A percentile compares a stretch with the other conserved stretches of the same genome.
These are phyloP conservation scores for Callyntrura sp. DNA, from an alignment of 2,888 invertebrate genomes.

Conservation along the genomic window DNA sequence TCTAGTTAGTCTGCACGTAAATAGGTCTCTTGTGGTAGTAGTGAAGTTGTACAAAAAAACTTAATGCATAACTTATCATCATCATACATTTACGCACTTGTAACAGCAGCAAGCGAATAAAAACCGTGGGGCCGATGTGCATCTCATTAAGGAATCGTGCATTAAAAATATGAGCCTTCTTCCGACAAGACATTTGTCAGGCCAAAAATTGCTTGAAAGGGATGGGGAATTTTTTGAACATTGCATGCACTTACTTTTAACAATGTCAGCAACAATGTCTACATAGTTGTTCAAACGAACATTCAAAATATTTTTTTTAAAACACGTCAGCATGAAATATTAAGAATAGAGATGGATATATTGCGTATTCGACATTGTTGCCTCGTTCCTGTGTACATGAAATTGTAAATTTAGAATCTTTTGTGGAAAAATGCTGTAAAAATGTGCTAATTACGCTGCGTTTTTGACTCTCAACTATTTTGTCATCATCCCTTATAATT, in stretches of 20 bases:
- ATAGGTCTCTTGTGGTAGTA: slow-evolving; percentile 1
- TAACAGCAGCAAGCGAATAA: neutral
- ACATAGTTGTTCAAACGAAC: neutral
- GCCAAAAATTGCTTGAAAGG: neutral
- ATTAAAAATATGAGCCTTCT: slow-evolving; percentile 64
- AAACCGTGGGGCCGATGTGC: slow-evolving; percentile 42
- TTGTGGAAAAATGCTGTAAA: neutral
- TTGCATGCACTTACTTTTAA: neutral
- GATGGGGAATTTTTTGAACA: neutral
- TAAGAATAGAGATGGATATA: neutral
- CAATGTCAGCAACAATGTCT: neutral
- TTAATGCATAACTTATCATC: slow-evolving; percentile 6
- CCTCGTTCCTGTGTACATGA: slow-evolving; percentile 8
- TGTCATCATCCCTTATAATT: neutral
- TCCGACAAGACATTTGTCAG: slow-evolving; percentile 79
- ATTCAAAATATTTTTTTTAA: neutral
- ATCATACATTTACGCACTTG: neutral
- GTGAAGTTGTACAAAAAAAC: neutral
- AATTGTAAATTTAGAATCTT: neutral
- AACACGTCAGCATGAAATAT: neutral
- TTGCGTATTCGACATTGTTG: too few relatives aligned
- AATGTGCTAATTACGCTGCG: slow-evolving; percentile 50
- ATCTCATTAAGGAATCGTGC: slow-evolving; percentile 42
- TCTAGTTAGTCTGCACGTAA: neutral
- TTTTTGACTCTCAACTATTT: slow-evolving; percentile 11